Evolutionary conservation across 1,140 invertebrate genomes (phyloP).

Genomic region (Thaumatotibia leucotreta): DNA sequence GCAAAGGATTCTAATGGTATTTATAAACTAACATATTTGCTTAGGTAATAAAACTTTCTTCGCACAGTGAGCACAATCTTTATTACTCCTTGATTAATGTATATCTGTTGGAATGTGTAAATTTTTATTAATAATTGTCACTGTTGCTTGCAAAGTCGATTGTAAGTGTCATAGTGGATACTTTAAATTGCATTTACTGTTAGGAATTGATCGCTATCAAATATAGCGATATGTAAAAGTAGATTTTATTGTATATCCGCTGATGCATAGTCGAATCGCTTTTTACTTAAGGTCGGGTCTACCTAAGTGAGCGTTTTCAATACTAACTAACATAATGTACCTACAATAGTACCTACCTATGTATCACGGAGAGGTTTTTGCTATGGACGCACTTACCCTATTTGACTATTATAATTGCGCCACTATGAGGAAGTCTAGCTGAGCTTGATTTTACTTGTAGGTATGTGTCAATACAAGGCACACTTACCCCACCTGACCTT

Average conservation of each 20-base stretch:
- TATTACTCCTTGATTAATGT: conserved; percentile 28
- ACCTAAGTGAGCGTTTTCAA: too few species aligned
- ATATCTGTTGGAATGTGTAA: conserved; percentile 30
- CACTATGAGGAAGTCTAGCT: not conserved
- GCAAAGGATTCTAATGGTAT: not conserved
- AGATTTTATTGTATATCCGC: conserved; percentile 1
- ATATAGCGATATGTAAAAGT: not conserved
- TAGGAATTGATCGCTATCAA: conserved; percentile 40
- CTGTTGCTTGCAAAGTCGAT: not conserved
- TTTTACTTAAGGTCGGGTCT: not conserved
- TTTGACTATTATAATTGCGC: not conserved
- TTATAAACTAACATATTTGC: not conserved
- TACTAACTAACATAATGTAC: too few species aligned
- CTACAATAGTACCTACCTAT: too few species aligned
- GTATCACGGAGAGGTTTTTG: too few species aligned
- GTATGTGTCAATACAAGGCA: not conserved
- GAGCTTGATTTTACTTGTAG: not conserved
- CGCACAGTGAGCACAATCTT: conserved; percentile 59
- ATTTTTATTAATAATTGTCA: conserved; percentile 9
- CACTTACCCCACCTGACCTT: not conserved
- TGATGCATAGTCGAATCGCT: not conserved
- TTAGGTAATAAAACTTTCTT: conserved; percentile 20
- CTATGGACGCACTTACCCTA: not conserved
- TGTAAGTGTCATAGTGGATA: conserved; percentile 8
- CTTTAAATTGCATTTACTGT: conserved; percentile 35